Evolutionary conservation across 1,140 invertebrate species (phyloP).

Genomic region (Brachionus manjavacas): DNA sequence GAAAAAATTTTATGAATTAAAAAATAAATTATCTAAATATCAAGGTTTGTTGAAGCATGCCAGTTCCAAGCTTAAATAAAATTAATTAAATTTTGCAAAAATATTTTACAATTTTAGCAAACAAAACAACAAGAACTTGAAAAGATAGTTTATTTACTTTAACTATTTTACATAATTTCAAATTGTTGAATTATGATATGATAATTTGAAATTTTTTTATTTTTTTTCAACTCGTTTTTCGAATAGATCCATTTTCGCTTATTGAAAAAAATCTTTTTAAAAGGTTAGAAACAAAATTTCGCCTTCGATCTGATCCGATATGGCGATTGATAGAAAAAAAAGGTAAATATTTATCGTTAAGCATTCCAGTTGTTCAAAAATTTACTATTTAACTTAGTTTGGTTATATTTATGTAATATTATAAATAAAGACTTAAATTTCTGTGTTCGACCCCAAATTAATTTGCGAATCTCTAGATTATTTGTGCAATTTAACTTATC

Average conservation of each 20-base stretch:
- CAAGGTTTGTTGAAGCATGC: neutral
- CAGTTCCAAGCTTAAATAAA: neutral
- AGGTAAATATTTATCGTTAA: neutral
- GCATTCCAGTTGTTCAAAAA: neutral
- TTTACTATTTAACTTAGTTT: neutral
- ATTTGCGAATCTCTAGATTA: neutral
- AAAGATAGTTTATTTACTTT: neutral
- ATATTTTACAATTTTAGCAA: conserved; percentile 10
- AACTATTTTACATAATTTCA: neutral
- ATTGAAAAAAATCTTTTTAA: too few species aligned
- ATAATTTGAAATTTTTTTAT: conserved; percentile 2
- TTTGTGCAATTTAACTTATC: neutral
- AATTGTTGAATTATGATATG: conserved; percentile 28
- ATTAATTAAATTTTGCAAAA: conserved; percentile 28
- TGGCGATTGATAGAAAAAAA: neutral
- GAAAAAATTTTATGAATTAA: neutral
- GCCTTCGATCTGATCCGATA: neutral
- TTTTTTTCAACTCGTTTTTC: neutral
- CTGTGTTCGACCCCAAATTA: neutral
- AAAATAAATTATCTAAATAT: neutral
- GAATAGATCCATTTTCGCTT: neutral
- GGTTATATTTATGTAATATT: neutral
- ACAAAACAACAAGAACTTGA: conserved; percentile 8
- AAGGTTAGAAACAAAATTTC: neutral
- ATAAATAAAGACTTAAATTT: neutral